phyloP scores from a whole-genome alignment of 2,113 vertebrate genomes.

The Chloroceryle aenea region DNA sequence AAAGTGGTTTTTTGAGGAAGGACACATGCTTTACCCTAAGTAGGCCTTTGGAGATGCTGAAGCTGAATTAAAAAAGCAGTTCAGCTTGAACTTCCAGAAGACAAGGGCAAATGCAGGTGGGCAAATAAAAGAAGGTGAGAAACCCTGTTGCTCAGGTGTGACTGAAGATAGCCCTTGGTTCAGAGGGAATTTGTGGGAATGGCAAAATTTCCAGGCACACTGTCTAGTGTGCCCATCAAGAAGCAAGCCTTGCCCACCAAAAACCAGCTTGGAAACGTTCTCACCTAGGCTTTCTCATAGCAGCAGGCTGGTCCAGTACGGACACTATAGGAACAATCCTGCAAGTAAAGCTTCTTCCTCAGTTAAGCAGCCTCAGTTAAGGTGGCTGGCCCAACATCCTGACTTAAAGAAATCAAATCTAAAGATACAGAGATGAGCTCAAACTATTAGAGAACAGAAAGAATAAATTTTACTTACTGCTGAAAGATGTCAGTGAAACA shows the following conservation, averaged over 20 bases:
- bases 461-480: neutral
- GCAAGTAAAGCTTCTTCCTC: neutral
- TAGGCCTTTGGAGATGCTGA: neutral
- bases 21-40: neutral
- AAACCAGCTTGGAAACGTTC: neutral
- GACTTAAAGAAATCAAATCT: slow-evolving; percentile 31
- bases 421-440: neutral
- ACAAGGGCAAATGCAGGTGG: neutral
- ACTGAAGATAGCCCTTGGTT: neutral
- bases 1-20: neutral
- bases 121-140: neutral
- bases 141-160: neutral
- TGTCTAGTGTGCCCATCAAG: neutral
- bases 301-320: neutral
- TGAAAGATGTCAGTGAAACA: slow-evolving; percentile 13
- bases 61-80: neutral
- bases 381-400: neutral
- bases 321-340: neutral
- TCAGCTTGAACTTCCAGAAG: neutral
- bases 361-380: neutral
- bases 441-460: slow-evolving; percentile 21
- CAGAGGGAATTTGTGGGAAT: neutral
- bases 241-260: neutral
- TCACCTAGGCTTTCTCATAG: neutral
- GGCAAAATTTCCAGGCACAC: neutral